Conservation (phyloP, 1,140 invertebrate species). For the Lordiphosa clarofinis region DNA sequence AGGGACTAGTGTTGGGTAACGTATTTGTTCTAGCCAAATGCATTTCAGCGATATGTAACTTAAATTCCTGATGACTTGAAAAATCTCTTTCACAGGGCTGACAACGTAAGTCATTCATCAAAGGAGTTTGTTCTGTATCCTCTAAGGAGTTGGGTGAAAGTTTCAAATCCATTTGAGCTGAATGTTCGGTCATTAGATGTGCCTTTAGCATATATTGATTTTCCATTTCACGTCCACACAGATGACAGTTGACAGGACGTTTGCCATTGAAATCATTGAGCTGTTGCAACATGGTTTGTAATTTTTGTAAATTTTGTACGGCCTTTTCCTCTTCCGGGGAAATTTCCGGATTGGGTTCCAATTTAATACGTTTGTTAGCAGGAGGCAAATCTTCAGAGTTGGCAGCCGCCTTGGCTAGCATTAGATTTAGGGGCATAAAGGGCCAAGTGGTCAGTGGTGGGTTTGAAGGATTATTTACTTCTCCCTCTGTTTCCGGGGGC, state of each 20-base stretch:
- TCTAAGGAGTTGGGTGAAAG: constrained; percentile 40
- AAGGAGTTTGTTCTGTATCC: constrained; percentile 28
- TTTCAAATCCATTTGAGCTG: constrained; percentile 42
- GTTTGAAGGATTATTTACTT: too few species aligned
- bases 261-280: constrained; percentile 88
- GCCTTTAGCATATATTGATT: constrained; percentile 82
- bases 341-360: constrained; percentile 40
- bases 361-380: constrained; percentile 60
- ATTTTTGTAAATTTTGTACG: constrained; percentile 87
- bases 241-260: constrained; percentile 81
- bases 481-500: constrained; percentile 80
- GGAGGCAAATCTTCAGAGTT: constrained; percentile 20
- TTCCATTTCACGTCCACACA: constrained; percentile 84
- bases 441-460: constrained; percentile 77
- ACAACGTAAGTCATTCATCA: constrained; percentile 78
- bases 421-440: constrained; percentile 84
- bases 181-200: constrained; percentile 84
- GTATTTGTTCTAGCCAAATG: constrained; percentile 79
- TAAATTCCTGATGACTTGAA: constrained; percentile 81
- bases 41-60: constrained; percentile 82
- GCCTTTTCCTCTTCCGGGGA: constrained; percentile 40
- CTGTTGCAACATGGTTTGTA: constrained; percentile 95
- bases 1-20: constrained; percentile 26
- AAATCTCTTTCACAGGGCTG: constrained; percentile 83
- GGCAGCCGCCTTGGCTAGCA: constrained; percentile 81